Evolutionary conservation across 2,888 invertebrate genomes (phyloP).

Genomic region (Brassicogethes aeneus): DNA sequence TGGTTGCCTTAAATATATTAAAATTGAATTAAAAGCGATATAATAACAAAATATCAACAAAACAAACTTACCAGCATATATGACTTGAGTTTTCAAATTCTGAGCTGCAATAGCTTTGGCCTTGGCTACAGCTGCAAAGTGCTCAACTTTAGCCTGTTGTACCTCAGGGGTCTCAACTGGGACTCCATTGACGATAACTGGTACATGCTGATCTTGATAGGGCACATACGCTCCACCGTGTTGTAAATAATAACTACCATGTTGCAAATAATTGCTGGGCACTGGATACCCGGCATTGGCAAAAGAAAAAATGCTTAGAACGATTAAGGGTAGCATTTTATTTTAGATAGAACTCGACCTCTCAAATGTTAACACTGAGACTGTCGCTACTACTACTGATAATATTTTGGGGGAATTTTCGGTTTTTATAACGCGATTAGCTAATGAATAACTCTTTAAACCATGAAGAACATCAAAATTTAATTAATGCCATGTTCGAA

Average conservation of each 20-base stretch:
- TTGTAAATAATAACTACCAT: too few relatives aligned
- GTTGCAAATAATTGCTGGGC: not conserved
- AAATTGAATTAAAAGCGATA: too few relatives aligned
- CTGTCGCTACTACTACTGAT: not conserved
- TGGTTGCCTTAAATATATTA: conserved; percentile 6
- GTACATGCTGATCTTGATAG: conserved; percentile 9
- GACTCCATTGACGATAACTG: conserved; percentile 17
- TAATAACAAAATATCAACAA: too few relatives aligned
- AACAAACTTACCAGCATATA: too few relatives aligned
- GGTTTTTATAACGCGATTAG: not conserved
- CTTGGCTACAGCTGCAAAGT: conserved; percentile 13
- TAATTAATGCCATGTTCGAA: too few relatives aligned
- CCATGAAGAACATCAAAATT: too few relatives aligned
- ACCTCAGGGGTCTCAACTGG: conserved; percentile 19
- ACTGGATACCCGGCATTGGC: not conserved
- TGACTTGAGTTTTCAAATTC: too few relatives aligned
- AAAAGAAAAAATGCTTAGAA: not conserved
- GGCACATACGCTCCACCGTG: too few relatives aligned
- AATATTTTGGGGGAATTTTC: too few relatives aligned
- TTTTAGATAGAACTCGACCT: not conserved
- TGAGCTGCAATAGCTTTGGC: conserved; percentile 10
- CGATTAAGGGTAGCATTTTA: not conserved
- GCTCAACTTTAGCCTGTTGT: conserved; percentile 15
- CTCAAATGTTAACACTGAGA: too few relatives aligned
- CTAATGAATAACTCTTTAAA: too few relatives aligned